These are phyloP conservation scores for Sternotherus odoratus DNA, from an alignment of 2,797 vertebrate species.

Conservation along the genomic window DNA sequence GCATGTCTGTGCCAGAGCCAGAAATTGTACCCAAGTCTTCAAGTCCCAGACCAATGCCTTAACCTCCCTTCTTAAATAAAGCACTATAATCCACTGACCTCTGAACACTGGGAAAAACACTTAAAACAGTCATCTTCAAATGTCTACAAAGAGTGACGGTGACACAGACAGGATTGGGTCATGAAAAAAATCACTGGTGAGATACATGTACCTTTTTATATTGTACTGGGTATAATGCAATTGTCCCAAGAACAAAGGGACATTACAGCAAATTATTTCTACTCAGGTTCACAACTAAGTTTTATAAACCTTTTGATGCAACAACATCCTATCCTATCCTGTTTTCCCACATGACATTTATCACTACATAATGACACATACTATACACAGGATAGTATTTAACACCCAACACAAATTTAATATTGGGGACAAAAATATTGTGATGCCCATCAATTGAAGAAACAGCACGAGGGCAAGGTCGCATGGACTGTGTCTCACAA, in stretches of 20 bases:
- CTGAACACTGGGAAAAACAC: neutral
- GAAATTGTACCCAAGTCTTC: neutral
- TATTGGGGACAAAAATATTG: neutral
- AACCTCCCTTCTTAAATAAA: neutral
- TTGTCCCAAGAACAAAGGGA: accelerated
- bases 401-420: neutral
- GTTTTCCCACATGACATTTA: neutral
- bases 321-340: neutral
- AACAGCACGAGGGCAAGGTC: neutral
- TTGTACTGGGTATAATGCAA: accelerated
- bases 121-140: accelerated
- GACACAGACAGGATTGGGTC: accelerated
- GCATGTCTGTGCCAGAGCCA: accelerated
- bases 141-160: accelerated
- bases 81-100: neutral
- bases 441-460: neutral
- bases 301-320: neutral
- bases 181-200: accelerated
- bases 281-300: neutral
- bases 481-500: too few relatives aligned
- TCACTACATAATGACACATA: neutral
- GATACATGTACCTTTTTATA: neutral
- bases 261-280: neutral
- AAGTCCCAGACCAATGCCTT: neutral
- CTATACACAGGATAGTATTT: neutral